These are phyloP conservation scores for Orthonychiurus folsomi DNA, from an alignment of 2,888 invertebrate genomes.

Conservation along the genomic window DNA sequence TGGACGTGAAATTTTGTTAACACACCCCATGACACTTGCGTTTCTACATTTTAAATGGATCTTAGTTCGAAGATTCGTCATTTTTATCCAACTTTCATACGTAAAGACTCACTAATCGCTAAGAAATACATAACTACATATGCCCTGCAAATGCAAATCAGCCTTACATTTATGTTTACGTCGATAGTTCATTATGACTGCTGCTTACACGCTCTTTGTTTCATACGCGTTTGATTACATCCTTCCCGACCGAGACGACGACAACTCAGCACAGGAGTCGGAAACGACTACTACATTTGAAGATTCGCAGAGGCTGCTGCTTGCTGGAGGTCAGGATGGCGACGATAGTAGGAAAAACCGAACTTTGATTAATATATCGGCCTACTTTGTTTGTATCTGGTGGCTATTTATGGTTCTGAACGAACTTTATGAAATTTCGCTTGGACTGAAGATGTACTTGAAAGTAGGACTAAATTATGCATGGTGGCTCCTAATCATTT, in stretches of 20 bases:
- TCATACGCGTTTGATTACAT: not conserved
- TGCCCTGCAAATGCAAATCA: not conserved
- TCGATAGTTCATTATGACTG: not conserved
- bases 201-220: not conserved
- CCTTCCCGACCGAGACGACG: not conserved
- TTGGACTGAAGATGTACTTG: not conserved
- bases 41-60: not conserved
- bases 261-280: too few species aligned
- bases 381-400: not conserved
- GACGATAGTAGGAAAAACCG: too few species aligned
- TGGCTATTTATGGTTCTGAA: not conserved
- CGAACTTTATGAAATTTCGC: not conserved
- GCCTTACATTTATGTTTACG: not conserved
- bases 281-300: too few species aligned
- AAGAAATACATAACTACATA: not conserved
- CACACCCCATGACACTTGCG: not conserved
- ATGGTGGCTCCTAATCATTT: not conserved
- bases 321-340: too few species aligned
- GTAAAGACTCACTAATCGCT: not conserved
- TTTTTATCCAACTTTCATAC: not conserved
- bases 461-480: not conserved
- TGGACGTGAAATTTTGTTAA: not conserved
- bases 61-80: not conserved
- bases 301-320: too few species aligned
- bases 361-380: not conserved